Evolutionary conservation across 2,888 invertebrate genomes (phyloP).

Genomic region (Dryobota labecula): DNA sequence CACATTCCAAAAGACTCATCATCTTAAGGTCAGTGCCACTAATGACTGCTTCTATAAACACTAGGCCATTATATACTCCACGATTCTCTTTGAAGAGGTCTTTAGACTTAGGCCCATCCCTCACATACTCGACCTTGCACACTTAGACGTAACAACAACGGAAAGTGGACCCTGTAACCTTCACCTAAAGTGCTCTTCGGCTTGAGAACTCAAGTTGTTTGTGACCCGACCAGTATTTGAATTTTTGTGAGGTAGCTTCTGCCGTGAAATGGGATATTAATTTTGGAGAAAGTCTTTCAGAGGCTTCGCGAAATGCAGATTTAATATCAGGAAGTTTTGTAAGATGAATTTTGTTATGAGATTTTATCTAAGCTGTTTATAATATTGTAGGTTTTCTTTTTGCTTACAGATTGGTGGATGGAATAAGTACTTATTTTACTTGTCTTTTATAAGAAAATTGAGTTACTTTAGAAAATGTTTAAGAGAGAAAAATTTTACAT

Average conservation of each 20-base stretch:
- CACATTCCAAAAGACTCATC: slow-evolving; percentile 12
- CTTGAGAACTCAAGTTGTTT: slow-evolving; percentile 31
- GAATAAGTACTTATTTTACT: neutral
- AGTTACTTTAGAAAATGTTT: neutral
- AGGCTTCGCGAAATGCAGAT: slow-evolving; percentile 17
- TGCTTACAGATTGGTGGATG: neutral
- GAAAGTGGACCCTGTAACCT: slow-evolving; percentile 62
- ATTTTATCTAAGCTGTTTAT: slow-evolving; percentile 39
- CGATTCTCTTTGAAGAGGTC: slow-evolving; percentile 32
- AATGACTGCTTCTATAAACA: slow-evolving; percentile 48
- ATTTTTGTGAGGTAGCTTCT: slow-evolving; percentile 52
- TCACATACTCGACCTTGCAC: slow-evolving; percentile 67
- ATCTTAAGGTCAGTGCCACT: slow-evolving; percentile 45
- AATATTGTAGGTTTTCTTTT: slow-evolving; percentile 9
- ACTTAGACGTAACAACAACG: slow-evolving; percentile 55
- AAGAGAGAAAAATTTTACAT: no score
- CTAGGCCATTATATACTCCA: slow-evolving; percentile 51
- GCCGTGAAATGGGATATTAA: slow-evolving; percentile 55
- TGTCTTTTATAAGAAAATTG: neutral
- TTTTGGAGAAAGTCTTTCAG: slow-evolving; percentile 37
- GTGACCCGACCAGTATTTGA: slow-evolving; percentile 54
- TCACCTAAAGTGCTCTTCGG: slow-evolving; percentile 60
- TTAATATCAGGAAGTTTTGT: slow-evolving; percentile 45
- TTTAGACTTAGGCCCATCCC: slow-evolving; percentile 36
- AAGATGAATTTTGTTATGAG: slow-evolving; percentile 35